Evolutionary conservation across 2,888 invertebrate genomes (phyloP).

Genomic region (Lasius platythorax): DNA sequence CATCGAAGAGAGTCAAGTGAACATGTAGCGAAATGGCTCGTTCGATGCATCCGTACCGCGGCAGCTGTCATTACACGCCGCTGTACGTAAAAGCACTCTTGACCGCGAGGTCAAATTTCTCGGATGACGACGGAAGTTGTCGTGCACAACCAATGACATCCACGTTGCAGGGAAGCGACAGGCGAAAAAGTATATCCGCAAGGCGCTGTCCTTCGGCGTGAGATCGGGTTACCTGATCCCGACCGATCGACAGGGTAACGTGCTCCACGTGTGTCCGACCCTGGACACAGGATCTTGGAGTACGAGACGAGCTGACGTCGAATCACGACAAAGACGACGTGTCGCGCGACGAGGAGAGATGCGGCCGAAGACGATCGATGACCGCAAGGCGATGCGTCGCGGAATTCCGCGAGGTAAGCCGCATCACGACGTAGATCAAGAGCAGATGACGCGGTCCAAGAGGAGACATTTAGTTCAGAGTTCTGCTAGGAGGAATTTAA

Average conservation of each 20-base stretch:
- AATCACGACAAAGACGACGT: constrained; percentile 59
- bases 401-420: constrained; percentile 20
- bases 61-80: constrained; percentile 10
- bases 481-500: not conserved
- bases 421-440: constrained; percentile 11
- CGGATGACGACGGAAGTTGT: constrained; percentile 12
- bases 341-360: constrained; percentile 57
- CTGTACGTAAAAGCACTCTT: not conserved
- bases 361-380: not conserved
- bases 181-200: constrained; percentile 77
- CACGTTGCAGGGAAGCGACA: constrained; percentile 74
- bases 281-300: constrained; percentile 43
- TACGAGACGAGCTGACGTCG: constrained; percentile 30
- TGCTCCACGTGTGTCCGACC: constrained; percentile 74
- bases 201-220: constrained; percentile 78
- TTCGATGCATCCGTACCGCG: not conserved
- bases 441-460: not conserved
- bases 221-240: constrained; percentile 80
- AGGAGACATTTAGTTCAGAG: constrained; percentile 23
- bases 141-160: not conserved
- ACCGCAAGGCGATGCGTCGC: constrained; percentile 52
- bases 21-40: not conserved
- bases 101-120: constrained; percentile 16
- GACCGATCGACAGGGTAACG: constrained; percentile 73
- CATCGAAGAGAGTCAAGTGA: not conserved